Evolutionary conservation across 1,140 invertebrate genomes (phyloP).

Genomic region (Drosophila setifemur): DNA sequence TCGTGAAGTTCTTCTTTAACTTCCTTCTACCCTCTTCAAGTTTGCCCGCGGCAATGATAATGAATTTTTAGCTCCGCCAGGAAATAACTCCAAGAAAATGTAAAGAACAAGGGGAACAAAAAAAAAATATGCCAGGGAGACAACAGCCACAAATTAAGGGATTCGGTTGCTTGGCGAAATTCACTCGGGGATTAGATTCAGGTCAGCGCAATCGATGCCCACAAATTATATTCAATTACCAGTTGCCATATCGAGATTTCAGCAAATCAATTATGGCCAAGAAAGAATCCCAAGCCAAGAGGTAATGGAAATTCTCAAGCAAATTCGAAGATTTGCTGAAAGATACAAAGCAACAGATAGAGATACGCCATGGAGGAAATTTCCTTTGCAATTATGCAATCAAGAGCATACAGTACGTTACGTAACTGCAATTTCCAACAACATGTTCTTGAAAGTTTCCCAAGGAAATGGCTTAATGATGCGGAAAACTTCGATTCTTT

Average conservation of each 20-base stretch:
- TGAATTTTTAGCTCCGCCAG: constrained; percentile 42
- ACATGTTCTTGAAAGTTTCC: neutral
- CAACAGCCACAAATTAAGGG: constrained; percentile 23
- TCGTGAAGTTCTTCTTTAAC: constrained; percentile 33
- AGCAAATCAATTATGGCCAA: constrained; percentile 64
- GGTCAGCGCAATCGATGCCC: constrained; percentile 39
- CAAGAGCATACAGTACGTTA: neutral
- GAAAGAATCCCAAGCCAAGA: constrained; percentile 8
- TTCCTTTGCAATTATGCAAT: neutral
- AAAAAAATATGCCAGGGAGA: neutral
- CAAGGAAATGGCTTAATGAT: constrained; percentile 1
- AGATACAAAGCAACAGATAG: too few relatives aligned
- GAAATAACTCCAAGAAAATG: constrained; percentile 24
- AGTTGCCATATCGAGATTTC: constrained; percentile 69
- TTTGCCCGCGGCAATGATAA: constrained; percentile 45
- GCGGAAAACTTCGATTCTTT: constrained; percentile 17
- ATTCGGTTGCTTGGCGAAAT: constrained; percentile 8
- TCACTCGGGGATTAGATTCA: constrained; percentile 26
- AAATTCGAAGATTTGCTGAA: too few relatives aligned
- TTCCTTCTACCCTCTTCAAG: neutral
- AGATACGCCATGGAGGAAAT: neutral
- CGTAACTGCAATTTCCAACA: neutral
- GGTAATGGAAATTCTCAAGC: neutral
- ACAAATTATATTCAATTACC: constrained; percentile 77
- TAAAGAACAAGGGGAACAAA: neutral